These are phyloP conservation scores for Danaus plexippus DNA, from an alignment of 1,140 invertebrate genomes.

Conservation along the genomic window DNA sequence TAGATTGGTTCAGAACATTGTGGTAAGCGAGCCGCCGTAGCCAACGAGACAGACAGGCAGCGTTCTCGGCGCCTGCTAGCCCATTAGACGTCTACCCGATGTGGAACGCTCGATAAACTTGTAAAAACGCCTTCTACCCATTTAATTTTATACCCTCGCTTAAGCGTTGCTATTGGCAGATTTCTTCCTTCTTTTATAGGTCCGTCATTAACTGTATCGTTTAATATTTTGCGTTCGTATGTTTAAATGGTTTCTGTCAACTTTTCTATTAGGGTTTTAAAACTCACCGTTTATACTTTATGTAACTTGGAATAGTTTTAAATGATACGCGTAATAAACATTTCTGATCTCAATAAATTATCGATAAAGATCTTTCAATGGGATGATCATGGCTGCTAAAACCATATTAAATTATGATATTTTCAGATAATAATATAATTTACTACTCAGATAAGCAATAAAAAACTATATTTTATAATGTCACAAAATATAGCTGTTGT, in stretches of 20 bases:
- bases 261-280: too few species aligned
- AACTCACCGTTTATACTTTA: too few species aligned
- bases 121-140: constrained; percentile 70
- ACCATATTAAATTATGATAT: too few species aligned
- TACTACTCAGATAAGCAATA: too few species aligned
- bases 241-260: constrained; percentile 16
- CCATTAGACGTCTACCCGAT: constrained; percentile 67
- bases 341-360: too few species aligned
- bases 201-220: constrained; percentile 58
- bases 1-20: constrained; percentile 20
- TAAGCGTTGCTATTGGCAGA: constrained; percentile 67
- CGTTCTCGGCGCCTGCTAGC: constrained; percentile 60
- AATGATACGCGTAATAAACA: too few species aligned
- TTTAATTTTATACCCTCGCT: constrained; percentile 69
- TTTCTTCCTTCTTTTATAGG: constrained; percentile 58
- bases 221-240: constrained; percentile 46
- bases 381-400: too few species aligned
- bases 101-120: constrained; percentile 70
- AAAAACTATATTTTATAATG: too few species aligned
- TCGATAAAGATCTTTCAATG: too few species aligned
- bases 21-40: constrained; percentile 32
- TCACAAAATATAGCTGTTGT: too few species aligned
- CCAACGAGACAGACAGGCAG: constrained; percentile 62
- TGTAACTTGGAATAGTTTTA: too few species aligned
- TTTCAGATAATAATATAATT: too few species aligned